Evolutionary conservation across 2,888 invertebrate genomes (phyloP), one percentile per base, ranked within the genome.

Genomic region (Spilosoma lubricipeda): DNA sequence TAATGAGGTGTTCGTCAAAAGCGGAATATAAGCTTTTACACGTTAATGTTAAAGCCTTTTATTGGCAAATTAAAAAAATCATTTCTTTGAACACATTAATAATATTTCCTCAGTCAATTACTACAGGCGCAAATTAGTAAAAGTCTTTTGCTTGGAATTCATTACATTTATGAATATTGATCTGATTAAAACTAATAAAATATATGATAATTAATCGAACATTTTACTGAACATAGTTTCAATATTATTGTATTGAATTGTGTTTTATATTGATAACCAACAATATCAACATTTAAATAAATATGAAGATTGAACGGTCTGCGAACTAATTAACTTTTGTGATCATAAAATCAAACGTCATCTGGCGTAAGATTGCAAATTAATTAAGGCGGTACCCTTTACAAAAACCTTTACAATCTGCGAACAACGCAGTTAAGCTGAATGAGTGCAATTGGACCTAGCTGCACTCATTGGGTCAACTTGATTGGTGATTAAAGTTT

Each of bases 371-470:
- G 82, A 88, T 86, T 85, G 81, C 84, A 82, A 87, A 86, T 90
- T 90, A 90, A 90, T 91, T 87, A 88, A 85, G 81, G 87, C 89
- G 90, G 90, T 88, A 83, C 85, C 86, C 82, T 89, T 89, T 88
- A 82, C 85, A 86, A 86, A 87, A 83, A 87, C 88, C 56, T 83
- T 90, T 91, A 91, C 87, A 90, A 91, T 91, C 90, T 90, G 91
- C 87, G 85, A 90, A 91, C 85, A 86, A 85, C 86, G 87, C 87
- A 85, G 79, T 83, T 81, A 87, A 79, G 73, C 72, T 75, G 71
- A 81, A 74, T 76, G 78, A 77, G 42, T 73, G 72, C 71, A 72
- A 74, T 67, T 72, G 75, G 63, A 63, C 36, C 70, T 73, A 72
- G 71, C 30, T 76, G 70, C 67, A 65, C 64, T 73, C 67, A 76